Evolutionary conservation across 2,888 invertebrate species (phyloP).

Genomic region (Zaprionus bogoriensis): DNA sequence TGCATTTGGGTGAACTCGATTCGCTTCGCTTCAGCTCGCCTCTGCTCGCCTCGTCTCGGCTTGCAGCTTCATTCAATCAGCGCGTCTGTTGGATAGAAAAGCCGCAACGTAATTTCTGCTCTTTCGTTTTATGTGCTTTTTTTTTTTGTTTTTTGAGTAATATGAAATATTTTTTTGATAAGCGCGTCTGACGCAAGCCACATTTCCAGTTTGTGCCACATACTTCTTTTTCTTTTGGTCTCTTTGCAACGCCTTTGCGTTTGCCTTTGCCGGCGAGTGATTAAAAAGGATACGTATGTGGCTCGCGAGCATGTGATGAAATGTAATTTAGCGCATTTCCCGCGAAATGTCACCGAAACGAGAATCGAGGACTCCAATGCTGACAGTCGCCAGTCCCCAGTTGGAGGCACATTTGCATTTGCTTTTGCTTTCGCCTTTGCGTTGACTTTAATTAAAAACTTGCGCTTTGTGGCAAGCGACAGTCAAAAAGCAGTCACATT

Average conservation of each 20-base stretch:
- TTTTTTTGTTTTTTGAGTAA: constrained; percentile 35
- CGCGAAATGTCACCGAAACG: constrained; percentile 37
- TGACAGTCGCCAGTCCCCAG: constrained; percentile 8
- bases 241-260: constrained; percentile 1
- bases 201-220: constrained; percentile 58
- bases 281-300: constrained; percentile 50
- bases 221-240: constrained; percentile 21
- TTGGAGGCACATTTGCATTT: constrained; percentile 14
- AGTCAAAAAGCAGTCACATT: constrained; percentile 57
- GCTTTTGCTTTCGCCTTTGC: constrained; percentile 35
- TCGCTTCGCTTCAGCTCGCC: too few species aligned
- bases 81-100: constrained; percentile 44
- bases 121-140: too few species aligned
- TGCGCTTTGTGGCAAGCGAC: constrained; percentile 67
- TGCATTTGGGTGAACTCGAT: too few species aligned
- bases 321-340: constrained; percentile 69
- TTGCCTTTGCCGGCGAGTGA: constrained; percentile 30
- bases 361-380: constrained; percentile 43
- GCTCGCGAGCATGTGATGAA: constrained; percentile 40
- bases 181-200: constrained; percentile 44
- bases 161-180: constrained; percentile 40
- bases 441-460: constrained; percentile 80
- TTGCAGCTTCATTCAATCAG: constrained; percentile 59
- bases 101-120: constrained; percentile 18
- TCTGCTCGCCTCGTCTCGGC: too few species aligned